A percentile compares a stretch with the other conserved stretches of the same genome.
These are phyloP conservation scores for Sylvicola cinctus DNA, from an alignment of 2,888 invertebrate species.

Conservation along the genomic window DNA sequence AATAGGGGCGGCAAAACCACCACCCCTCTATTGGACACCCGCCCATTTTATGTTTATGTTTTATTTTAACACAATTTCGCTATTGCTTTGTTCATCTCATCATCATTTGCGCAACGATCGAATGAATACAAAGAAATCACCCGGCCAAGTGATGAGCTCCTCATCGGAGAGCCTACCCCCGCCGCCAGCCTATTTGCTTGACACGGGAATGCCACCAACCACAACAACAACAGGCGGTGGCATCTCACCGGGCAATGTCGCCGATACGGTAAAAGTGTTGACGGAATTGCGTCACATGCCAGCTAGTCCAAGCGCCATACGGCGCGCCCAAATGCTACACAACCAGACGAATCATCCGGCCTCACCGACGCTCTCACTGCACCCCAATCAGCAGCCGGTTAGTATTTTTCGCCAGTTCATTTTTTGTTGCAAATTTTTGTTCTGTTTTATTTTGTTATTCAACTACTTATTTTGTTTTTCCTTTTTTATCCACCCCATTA, in stretches of 20 bases:
- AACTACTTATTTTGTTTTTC: background rate
- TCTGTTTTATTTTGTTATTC: background rate
- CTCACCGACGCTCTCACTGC: too few relatives aligned
- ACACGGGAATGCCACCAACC: conserved; percentile 9
- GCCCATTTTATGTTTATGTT: too few relatives aligned
- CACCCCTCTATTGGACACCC: too few relatives aligned
- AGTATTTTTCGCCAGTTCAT: too few relatives aligned
- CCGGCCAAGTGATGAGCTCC: conserved; percentile 11
- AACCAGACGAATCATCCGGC: background rate
- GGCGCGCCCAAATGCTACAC: conserved; percentile 25
- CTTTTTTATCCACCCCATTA: background rate
- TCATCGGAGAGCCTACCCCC: conserved; percentile 24
- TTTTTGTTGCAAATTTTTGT: background rate
- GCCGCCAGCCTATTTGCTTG: conserved; percentile 24
- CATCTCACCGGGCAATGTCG: conserved; percentile 38
- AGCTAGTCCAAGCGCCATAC: conserved; percentile 57
- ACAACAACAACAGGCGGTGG: conserved; percentile 8
- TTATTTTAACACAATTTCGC: too few relatives aligned
- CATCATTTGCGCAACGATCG: too few relatives aligned
- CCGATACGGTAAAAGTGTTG: conserved; percentile 68
- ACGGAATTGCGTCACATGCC: conserved; percentile 73
- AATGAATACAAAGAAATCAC: too few relatives aligned
- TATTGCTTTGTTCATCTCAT: too few relatives aligned
- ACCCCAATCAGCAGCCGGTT: too few relatives aligned
- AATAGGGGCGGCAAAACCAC: too few relatives aligned